Evolutionary conservation across 2,888 invertebrate species (phyloP), one percentile per base, ranked within the genome.

Genomic region (Prosapia bicincta): DNA sequence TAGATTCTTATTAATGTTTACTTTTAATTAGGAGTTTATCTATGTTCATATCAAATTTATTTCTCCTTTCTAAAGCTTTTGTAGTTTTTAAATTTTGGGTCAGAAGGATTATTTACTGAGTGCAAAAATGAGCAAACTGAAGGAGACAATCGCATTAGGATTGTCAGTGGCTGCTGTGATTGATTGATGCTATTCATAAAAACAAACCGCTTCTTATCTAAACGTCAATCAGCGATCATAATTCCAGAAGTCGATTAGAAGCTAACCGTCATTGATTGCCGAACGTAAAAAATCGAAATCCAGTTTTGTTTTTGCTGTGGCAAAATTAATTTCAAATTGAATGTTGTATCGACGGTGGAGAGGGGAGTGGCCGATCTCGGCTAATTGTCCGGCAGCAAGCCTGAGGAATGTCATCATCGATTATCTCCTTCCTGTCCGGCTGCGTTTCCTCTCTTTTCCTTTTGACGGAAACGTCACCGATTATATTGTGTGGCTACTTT

Each of bases 241-340:
- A 20, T 54, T 54, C 20, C 54, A 54, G 54, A 54, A 54, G 54
- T 54, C 54, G 54, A 54, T 54, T 54, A 54, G 54, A 54, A 54
- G 20, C 3, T n/a, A 54, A 20, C 54, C 54, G 13, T 54, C 54
- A 9, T 20, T 54, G 54, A 54, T 54, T 54, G 20, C 20, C 1
- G 20, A 5, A 20, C 54, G 9, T 54, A 54, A 54, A 54, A 54
- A 54, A 54, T 3, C 54, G n/a, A 20, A 20, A 54, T 54, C 54
- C 9, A 54, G 20, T 54, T 54, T 54, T n/a, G 15, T 38, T 54
- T 54, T 54, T 54, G 54, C 54, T 5, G 20, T 38, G 43, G 69
- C 68, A 69, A 73, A 73, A 73, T 73, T 73, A 73, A 73, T 73
- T 73, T 73, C 30, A 73, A 73, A 73, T 69, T 68, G 68, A 73